Percentiles rank a stretch among this genome's conserved stretches.
Evolutionary conservation across 2,797 vertebrate genomes (phyloP).

Genomic region (Sebastes glaucus): DNA sequence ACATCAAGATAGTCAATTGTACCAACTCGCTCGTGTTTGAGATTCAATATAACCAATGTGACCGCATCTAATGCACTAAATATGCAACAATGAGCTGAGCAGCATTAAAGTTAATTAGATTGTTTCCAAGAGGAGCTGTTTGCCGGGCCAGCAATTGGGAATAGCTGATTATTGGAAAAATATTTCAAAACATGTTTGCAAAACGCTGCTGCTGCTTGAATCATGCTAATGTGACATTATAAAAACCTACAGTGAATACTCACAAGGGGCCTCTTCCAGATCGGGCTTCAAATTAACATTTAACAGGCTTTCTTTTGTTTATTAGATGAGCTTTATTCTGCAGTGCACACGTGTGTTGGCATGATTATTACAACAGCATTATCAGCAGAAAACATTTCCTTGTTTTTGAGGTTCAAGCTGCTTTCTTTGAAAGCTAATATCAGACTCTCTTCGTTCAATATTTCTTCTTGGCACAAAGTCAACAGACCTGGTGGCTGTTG

Average conservation of each 20-base stretch:
- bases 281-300: constrained; percentile 4
- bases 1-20: neutral
- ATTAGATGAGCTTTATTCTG: neutral
- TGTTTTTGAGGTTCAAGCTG: neutral
- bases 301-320: neutral
- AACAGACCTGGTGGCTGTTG: neutral
- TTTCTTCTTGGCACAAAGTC: constrained; percentile 6
- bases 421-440: neutral
- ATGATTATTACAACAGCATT: neutral
- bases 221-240: constrained; percentile 27
- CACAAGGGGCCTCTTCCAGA: constrained; percentile 2
- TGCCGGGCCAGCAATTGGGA: neutral
- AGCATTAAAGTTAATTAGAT: neutral
- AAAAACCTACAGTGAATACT: constrained; percentile 1
- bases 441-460: neutral
- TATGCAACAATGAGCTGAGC: neutral
- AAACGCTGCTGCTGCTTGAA: constrained; percentile 4
- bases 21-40: neutral
- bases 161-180: constrained; percentile 13
- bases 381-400: constrained; percentile 2
- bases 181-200: constrained; percentile 12
- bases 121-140: neutral
- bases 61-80: neutral
- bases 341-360: neutral
- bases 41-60: neutral